A percentile compares a stretch with the other conserved stretches of the same genome.
phyloP scores from a whole-genome alignment of 2,888 invertebrate genomes.

The Eupithecia subfuscata region DNA sequence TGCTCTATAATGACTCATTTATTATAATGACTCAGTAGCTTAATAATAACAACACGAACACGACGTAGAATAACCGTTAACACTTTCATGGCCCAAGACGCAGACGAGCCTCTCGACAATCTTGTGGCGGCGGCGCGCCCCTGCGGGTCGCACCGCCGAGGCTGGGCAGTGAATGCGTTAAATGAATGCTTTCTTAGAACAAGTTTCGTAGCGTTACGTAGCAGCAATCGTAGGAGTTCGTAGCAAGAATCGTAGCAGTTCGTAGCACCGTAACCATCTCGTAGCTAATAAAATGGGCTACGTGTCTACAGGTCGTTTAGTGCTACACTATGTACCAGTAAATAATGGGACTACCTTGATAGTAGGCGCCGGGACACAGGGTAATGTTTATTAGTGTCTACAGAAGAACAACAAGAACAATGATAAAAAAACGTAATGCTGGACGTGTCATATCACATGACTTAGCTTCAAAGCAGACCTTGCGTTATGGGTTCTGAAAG shows the following conservation, averaged over 20 bases:
- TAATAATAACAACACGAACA: background rate
- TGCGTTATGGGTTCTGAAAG: background rate
- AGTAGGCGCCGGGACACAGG: constrained; percentile 39
- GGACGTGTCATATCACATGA: no score
- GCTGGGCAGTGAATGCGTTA: no score
- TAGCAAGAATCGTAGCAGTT: constrained; percentile 17
- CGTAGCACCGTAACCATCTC: constrained; percentile 30
- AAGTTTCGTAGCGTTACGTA: constrained; percentile 10
- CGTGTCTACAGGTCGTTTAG: constrained; percentile 48
- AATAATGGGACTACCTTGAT: constrained; percentile 47
- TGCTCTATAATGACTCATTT: background rate
- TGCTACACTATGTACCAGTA: constrained; percentile 43
- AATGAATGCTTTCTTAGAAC: background rate
- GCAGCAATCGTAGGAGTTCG: constrained; percentile 9
- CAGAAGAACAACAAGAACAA: constrained; percentile 26
- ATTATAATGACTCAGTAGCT: background rate
- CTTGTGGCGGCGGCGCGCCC: no score
- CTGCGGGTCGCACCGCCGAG: no score
- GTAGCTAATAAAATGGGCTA: constrained; percentile 38
- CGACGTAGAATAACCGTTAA: background rate
- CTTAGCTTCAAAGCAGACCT: no score
- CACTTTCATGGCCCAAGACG: no score
- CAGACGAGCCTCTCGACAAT: no score
- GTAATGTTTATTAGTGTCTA: constrained; percentile 28
- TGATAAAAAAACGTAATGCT: no score